These are phyloP conservation scores for Lontra canadensis DNA, from an alignment of 2,113 vertebrate genomes.

Conservation along the genomic window DNA sequence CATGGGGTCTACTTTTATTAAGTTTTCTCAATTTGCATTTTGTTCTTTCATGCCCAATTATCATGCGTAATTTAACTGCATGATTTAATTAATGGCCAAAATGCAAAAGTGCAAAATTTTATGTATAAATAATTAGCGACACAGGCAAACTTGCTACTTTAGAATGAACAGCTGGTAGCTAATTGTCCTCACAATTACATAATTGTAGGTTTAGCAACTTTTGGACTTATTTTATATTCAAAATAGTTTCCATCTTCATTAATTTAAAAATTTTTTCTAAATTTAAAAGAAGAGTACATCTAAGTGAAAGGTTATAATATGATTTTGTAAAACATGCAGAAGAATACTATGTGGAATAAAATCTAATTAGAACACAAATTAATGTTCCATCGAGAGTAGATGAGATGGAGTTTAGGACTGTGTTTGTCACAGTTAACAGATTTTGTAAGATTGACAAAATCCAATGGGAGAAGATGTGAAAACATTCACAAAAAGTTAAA, in stretches of 20 bases:
- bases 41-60: conserved; percentile 51
- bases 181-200: conserved; percentile 56
- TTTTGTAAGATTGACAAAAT: background rate
- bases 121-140: conserved; percentile 56
- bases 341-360: background rate
- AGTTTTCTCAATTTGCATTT: conserved; percentile 37
- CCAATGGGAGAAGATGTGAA: background rate
- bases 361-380: background rate
- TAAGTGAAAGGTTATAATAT: conserved; percentile 26
- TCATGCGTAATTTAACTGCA: conserved; percentile 47
- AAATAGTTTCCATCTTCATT: conserved; percentile 19
- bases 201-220: conserved; percentile 38
- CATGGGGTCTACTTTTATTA: background rate
- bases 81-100: conserved; percentile 64
- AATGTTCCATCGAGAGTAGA: background rate
- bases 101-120: conserved; percentile 60
- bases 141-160: conserved; percentile 47
- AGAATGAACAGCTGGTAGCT: conserved; percentile 46
- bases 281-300: conserved; percentile 34
- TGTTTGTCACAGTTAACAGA: background rate
- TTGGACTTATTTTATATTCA: conserved; percentile 43
- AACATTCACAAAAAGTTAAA: background rate
- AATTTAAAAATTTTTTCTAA: background rate
- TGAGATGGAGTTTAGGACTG: background rate
- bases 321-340: conserved; percentile 31